Conservation (phyloP, 2,888 invertebrate genomes). For the Parascotia fuliginaria region DNA sequence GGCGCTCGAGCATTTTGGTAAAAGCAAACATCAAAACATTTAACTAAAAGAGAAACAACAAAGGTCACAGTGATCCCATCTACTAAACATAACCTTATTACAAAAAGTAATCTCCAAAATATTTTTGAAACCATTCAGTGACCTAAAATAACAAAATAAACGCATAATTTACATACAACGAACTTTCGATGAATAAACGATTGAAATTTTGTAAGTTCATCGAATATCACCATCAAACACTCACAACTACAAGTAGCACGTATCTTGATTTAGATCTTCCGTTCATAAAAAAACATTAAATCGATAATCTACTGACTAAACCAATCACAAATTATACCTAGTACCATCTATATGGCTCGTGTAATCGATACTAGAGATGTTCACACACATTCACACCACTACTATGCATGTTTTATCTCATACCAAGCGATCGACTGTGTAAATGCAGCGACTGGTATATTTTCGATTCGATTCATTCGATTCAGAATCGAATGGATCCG, state of each 20-base stretch:
- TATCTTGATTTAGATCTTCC: constrained; percentile 12
- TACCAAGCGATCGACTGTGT: constrained; percentile 53
- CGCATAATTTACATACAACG: too few relatives aligned
- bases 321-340: constrained; percentile 20
- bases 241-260: not conserved
- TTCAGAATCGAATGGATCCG: constrained; percentile 59
- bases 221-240: not conserved
- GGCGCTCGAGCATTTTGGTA: too few relatives aligned
- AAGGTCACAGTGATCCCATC: too few relatives aligned
- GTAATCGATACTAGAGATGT: constrained; percentile 38
- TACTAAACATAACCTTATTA: too few relatives aligned
- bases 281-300: constrained; percentile 13
- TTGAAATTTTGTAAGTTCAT: not conserved
- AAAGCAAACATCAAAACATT: too few relatives aligned
- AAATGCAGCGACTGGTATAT: constrained; percentile 57
- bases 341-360: constrained; percentile 20
- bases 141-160: too few relatives aligned
- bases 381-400: constrained; percentile 25
- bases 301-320: constrained; percentile 15
- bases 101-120: too few relatives aligned
- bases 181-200: too few relatives aligned
- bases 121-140: too few relatives aligned
- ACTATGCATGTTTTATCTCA: constrained; percentile 48
- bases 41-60: too few relatives aligned
- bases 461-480: constrained; percentile 63